Evolutionary conservation across 2,113 vertebrate genomes (phyloP).

Genomic region (Neolamprologus sp.): DNA sequence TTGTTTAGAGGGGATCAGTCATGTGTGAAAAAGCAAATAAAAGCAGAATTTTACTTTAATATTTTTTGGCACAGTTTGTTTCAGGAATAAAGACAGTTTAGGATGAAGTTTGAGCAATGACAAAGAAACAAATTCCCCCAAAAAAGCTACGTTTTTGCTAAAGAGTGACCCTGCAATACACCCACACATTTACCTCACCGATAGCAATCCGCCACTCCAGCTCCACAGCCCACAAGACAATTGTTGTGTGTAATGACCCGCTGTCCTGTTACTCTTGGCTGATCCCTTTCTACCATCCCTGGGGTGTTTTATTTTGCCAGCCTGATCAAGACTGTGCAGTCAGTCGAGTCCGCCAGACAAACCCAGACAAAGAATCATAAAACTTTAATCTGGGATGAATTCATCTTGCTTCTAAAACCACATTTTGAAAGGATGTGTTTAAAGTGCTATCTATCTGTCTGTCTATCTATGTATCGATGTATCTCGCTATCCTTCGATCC

Average conservation of each 20-base stretch:
- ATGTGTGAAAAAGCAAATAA: background rate
- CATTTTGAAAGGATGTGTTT: background rate
- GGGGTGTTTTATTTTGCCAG: conserved; percentile 39
- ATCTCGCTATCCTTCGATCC: background rate
- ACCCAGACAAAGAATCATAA: conserved; percentile 26
- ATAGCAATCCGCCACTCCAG: background rate
- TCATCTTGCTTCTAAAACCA: background rate
- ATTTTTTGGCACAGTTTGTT: background rate
- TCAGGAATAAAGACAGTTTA: background rate
- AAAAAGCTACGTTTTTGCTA: background rate
- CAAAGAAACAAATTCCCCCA: background rate
- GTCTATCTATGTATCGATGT: background rate
- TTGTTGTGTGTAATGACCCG: conserved; percentile 49
- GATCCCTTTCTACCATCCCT: conserved; percentile 26
- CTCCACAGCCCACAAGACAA: conserved; percentile 22
- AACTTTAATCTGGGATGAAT: conserved; percentile 40
- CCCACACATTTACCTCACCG: background rate
- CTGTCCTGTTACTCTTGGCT: conserved; percentile 49
- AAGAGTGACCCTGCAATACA: background rate
- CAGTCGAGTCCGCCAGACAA: conserved; percentile 25
- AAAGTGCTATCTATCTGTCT: background rate
- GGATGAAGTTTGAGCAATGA: background rate
- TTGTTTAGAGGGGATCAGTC: background rate
- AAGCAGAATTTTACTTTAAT: background rate
- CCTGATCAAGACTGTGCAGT: conserved; percentile 35